Evolutionary conservation across 1,140 invertebrate species (phyloP).

Genomic region (Ips nitidus): DNA sequence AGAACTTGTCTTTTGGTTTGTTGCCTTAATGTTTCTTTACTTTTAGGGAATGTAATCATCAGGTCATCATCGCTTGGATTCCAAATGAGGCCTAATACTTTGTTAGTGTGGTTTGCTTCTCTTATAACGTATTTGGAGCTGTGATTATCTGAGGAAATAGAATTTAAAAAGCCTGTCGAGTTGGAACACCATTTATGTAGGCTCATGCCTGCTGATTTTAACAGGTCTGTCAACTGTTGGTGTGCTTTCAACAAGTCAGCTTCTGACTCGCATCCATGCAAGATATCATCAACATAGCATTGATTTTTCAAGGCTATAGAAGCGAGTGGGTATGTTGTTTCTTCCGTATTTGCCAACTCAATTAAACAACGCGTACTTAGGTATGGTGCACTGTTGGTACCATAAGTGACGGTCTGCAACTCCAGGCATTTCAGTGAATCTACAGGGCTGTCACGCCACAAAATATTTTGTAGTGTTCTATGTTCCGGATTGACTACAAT

Average conservation of each 20-base stretch:
- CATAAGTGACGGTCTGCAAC: slow-evolving; percentile 50
- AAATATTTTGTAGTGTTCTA: slow-evolving; percentile 46
- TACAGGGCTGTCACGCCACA: slow-evolving; percentile 45
- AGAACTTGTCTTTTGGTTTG: no score
- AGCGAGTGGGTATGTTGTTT: slow-evolving; percentile 43
- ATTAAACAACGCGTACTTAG: slow-evolving; percentile 41
- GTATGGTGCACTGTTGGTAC: slow-evolving; percentile 46
- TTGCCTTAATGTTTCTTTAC: no score
- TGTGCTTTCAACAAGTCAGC: background rate
- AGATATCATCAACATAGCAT: slow-evolving; percentile 38
- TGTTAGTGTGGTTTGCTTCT: no score
- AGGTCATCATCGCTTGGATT: no score
- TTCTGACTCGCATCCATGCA: slow-evolving; percentile 12
- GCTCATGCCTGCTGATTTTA: no score
- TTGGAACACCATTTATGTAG: no score
- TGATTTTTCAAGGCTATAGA: slow-evolving; percentile 32
- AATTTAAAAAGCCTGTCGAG: no score
- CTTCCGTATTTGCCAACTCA: slow-evolving; percentile 41
- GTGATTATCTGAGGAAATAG: no score
- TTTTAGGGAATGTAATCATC: no score
- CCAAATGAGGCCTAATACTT: no score
- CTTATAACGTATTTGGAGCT: no score
- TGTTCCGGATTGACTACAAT: slow-evolving; percentile 44
- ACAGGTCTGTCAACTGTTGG: slow-evolving; percentile 10
- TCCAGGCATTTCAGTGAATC: slow-evolving; percentile 42